Base-by-base conservation (phyloP, 2,888 invertebrate species). In the Alloplasta piceator region DNA sequence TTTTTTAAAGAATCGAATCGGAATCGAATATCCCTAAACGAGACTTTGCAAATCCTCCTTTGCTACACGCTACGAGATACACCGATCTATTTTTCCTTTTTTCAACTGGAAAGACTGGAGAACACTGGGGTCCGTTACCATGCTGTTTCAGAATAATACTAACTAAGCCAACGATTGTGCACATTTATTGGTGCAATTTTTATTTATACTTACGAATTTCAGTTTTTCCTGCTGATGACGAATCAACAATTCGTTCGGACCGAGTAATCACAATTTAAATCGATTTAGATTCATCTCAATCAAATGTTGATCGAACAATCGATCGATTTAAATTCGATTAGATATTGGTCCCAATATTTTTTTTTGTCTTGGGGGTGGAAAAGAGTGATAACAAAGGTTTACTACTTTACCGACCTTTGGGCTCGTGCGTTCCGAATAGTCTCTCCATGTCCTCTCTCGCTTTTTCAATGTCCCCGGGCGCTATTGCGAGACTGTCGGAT, bases 361-460 rank as follows among this genome's bases (percentile, higher is more conserved):
- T 16, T 26, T 63, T 16, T 63, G 63, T 71, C 64, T 71, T 43
- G 36, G 16, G 1, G 26, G 1, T 72, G 39, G 10, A 9, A 61
- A 3, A 26, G 26, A n/a, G n/a, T n/a, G n/a, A 26, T 26, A 26
- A 5, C 5, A 50, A 52, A 16, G 5, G 6, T 43, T 68, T 7
- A 70, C 77, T 74, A 66, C 77, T 84, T 89, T 90, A 94, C 94
- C 94, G 91, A 93, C 94, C 93, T 92, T 93, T 92, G 72, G 92
- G 91, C 73, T 94, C 93, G 88, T 94, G 94, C 90, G 95, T 94
- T 85, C 95, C 95, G 85, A 26, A 26, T 26, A 96, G 93, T 92
- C 95, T 95, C 92, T 95, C 94, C 95, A 96, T 96, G 88, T 96
- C 96, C 89, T 96, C 95, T 89, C 95, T 94, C 82, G 96, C 96